Evolutionary conservation across 35 echinoderm and acorn worm species (phyloP).

Genomic region (Apostichopus californicus): DNA sequence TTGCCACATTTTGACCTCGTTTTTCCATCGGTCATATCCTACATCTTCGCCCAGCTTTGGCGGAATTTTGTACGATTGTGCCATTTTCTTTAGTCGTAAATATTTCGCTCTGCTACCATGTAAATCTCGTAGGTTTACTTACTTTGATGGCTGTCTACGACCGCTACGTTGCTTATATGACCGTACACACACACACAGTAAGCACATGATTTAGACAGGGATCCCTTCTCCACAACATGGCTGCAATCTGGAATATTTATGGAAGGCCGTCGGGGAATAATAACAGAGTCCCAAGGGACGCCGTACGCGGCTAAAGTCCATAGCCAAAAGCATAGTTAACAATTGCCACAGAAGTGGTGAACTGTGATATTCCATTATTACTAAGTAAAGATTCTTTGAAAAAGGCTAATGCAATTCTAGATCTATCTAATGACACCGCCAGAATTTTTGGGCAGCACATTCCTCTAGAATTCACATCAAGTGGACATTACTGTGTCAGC

Average conservation of each 20-base stretch:
- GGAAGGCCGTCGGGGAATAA: not conserved
- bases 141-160: not conserved
- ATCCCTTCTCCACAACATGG: too few species aligned
- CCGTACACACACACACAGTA: not conserved
- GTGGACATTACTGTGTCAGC: too few species aligned
- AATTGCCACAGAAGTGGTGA: too few species aligned
- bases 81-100: not conserved
- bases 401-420: too few species aligned
- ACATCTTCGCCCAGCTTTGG: not conserved
- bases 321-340: too few species aligned
- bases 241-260: not conserved
- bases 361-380: too few species aligned
- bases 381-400: too few species aligned
- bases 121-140: not conserved
- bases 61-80: slow-evolving; percentile 36
- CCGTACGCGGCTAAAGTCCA: not conserved
- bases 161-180: too few species aligned
- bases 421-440: too few species aligned
- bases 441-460: too few species aligned
- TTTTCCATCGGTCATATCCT: slow-evolving; percentile 39
- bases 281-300: not conserved
- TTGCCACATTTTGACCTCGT: slow-evolving; percentile 46
- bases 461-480: too few species aligned
- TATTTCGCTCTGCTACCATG: slow-evolving; percentile 46
- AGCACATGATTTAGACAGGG: not conserved